Conservation (phyloP, 2,797 vertebrate species). For the Cynopterus sphinx region DNA sequence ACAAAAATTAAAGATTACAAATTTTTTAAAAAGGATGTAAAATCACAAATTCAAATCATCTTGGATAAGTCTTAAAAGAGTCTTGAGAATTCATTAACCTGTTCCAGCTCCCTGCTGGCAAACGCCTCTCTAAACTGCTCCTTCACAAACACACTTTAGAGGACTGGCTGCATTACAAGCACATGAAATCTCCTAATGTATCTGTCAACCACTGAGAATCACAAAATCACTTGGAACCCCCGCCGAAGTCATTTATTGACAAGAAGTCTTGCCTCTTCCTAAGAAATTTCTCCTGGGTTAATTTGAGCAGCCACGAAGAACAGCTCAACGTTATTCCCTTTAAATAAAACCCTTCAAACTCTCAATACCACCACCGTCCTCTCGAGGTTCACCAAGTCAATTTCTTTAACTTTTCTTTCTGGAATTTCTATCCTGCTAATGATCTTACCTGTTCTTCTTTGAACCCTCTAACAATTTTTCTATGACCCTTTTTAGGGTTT, state of each 20-base stretch:
- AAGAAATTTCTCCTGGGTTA: conserved; percentile 20
- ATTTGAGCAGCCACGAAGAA: background rate
- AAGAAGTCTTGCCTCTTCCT: conserved; percentile 36
- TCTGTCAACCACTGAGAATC: background rate
- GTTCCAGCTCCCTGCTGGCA: background rate
- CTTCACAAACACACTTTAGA: background rate
- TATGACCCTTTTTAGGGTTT: background rate
- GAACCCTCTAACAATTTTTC: background rate
- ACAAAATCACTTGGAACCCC: background rate
- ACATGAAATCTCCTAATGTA: conserved; percentile 22
- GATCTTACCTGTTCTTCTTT: background rate
- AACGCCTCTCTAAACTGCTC: conserved; percentile 12
- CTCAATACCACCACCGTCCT: background rate
- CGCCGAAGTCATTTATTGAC: background rate
- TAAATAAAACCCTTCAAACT: conserved; percentile 17
- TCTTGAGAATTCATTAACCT: conserved; percentile 15
- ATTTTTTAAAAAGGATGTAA: background rate
- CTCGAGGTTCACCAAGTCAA: background rate
- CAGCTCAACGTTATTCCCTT: background rate
- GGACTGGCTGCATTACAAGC: background rate
- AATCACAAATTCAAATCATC: background rate
- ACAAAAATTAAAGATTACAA: background rate
- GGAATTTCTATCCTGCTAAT: background rate
- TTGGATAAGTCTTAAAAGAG: background rate
- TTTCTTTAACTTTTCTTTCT: conserved; percentile 8